Evolutionary conservation across 2,888 invertebrate species (phyloP), one percentile per base, ranked within the genome.

Genomic region (Drosophila kanekoi): DNA sequence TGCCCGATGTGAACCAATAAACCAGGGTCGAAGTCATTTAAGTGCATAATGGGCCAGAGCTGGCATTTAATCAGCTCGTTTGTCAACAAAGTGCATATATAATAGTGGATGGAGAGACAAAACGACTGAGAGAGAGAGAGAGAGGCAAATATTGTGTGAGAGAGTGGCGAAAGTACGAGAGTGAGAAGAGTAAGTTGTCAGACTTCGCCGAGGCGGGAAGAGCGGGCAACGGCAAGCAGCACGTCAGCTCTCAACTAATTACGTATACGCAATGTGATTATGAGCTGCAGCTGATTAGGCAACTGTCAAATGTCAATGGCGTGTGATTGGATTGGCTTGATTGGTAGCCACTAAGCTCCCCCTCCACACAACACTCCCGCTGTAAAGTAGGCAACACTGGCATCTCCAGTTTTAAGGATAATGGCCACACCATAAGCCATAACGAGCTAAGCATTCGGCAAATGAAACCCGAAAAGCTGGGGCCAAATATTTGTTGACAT

Each of bases 11-110:
- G 18, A 18, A 18, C 53, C 56, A 77, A 56, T 69, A 58, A 77
- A 47, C 43, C 64, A 47, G 14, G 13, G 49, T 23, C 45, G 53
- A 66, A 70, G 78, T 70, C 75, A 77, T 81, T 84, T 87, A 84
- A 83, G 89, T 89, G 77, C 81, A 80, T 87, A 83, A 83, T 89
- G 77, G 79, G 64, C 72, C 68, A 79, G 78, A 83, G 85, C 81
- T 64, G 70, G 70, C 80, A 83, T 86, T 86, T 83, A 83, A 83
- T 88, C 83, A 83, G 83, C 65, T 89, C 74, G 84, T 83, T 85
- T 83, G 89, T 87, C 78, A 88, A 82, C 84, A 87, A 89, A 83
- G 77, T 83, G 87, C 87, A 83, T 86, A 61, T 69, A 79, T 76
- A 73, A 78, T 60, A 14, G 43, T 33, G 16, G 38, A 8, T 44